Base-by-base conservation (phyloP, 1,140 invertebrate genomes). In the Zaprionus camerounensis region DNA sequence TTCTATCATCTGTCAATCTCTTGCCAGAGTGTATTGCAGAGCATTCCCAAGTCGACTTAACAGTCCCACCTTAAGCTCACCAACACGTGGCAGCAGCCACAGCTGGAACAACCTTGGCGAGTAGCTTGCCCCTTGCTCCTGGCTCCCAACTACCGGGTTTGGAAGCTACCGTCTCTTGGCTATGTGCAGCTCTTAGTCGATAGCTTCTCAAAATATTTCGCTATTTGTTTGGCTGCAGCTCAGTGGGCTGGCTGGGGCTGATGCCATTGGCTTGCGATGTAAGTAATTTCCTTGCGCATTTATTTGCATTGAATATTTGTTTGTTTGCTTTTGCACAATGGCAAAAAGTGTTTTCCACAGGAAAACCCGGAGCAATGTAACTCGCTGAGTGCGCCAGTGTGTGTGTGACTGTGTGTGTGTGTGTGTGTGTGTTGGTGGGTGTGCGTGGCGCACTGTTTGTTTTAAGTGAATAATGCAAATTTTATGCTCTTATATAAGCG, bases 401-500 rank as follows among this genome's bases (percentile, higher is more conserved):
- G 20, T 70, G 31, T 68, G 41, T 64, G 59, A 20, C 20, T 77
- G 65, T 55, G 59, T 58, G 46, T 64, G 59, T 77, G 65, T 55
- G 59, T 58, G 46, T 59, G 41, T 36, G 46, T 22, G 20, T 66
- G 26, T n/a, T 15, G 38, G 24, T 26, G 34, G 22, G 24, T 44
- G 5, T 64, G 46, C 41, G 57, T 41, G 55, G 46, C 11, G 13
- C 28, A 26, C 65, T 78, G 71, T 88, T 88, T 88, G 85, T 90
- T 88, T 90, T 88, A 88, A 90, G 81, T 88, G 81, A 90, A 88
- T 88, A 87, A 88, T 88, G 85, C 85, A 88, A 88, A 88, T 88
- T 88, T 88, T 82, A 88, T 88, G 85, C 85, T 85, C 76, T 85
- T 80, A 79, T 85, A 84, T 81, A 88, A 88, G 79, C 78, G 72